phyloP scores from a whole-genome alignment of 2,113 vertebrate species.

The Apteryx owenii region DNA sequence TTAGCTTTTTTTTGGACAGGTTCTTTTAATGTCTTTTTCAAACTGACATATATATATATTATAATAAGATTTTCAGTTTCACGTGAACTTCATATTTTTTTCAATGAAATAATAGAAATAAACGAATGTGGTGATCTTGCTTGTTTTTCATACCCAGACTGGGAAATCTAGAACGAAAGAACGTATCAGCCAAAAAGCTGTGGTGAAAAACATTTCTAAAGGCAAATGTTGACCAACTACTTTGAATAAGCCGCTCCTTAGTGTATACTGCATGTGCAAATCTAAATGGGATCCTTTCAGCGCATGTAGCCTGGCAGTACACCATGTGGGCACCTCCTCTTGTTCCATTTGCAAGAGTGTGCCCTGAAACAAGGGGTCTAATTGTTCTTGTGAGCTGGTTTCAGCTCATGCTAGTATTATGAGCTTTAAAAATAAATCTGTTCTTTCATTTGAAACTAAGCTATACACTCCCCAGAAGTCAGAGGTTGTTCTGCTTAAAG shows the following conservation, averaged over 20 bases:
- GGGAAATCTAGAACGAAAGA: background rate
- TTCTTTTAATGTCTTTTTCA: background rate
- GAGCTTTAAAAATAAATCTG: background rate
- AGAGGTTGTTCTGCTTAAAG: background rate
- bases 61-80: background rate
- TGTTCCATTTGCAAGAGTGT: background rate
- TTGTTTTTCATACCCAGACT: background rate
- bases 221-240: background rate
- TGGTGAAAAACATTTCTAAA: background rate
- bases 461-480: background rate
- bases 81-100: background rate
- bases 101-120: background rate
- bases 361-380: background rate
- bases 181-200: background rate
- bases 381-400: background rate
- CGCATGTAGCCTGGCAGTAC: background rate
- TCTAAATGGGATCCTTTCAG: background rate
- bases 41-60: background rate
- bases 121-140: background rate
- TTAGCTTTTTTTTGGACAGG: background rate
- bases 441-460: background rate
- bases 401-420: background rate
- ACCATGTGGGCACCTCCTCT: background rate
- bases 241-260: background rate
- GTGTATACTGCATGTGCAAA: background rate